Evolutionary conservation across 2,888 invertebrate species (phyloP).

Genomic region (Yponomeuta evonymella): DNA sequence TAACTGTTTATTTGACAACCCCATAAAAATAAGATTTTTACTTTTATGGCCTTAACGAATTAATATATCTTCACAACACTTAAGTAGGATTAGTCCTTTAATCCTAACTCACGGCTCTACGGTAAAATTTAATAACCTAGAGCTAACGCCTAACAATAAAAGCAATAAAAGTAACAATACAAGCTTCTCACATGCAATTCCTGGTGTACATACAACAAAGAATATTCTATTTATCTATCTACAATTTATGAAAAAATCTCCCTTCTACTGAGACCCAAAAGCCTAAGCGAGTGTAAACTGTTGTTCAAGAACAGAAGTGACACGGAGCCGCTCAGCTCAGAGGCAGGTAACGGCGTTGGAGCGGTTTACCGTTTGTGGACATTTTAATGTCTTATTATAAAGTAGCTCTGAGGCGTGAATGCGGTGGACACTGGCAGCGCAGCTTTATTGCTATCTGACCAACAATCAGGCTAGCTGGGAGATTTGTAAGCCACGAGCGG

Average conservation of each 20-base stretch:
- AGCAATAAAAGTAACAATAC: no score
- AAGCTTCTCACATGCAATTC: no score
- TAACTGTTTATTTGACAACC: neutral
- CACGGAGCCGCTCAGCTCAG: constrained; percentile 24
- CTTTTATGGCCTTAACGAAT: neutral
- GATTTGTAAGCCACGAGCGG: constrained; percentile 16
- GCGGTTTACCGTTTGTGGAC: constrained; percentile 46
- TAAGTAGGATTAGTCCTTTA: neutral
- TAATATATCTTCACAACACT: neutral
- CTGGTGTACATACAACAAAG: no score
- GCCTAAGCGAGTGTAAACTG: no score
- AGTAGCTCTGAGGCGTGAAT: constrained; percentile 18
- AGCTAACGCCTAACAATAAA: no score
- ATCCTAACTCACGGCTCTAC: neutral
- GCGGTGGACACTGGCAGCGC: constrained; percentile 9
- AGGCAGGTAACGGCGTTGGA: constrained; percentile 44
- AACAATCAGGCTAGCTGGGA: constrained; percentile 16
- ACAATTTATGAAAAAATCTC: no score
- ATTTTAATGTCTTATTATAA: constrained; percentile 33
- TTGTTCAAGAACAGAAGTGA: constrained; percentile 24
- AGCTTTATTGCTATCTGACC: constrained; percentile 18
- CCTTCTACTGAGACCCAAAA: no score
- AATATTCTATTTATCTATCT: no score
- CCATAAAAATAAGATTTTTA: neutral
- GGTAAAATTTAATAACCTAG: neutral